Evolutionary conservation across 2,113 vertebrate species (phyloP).

Genomic region (Felis catus): DNA sequence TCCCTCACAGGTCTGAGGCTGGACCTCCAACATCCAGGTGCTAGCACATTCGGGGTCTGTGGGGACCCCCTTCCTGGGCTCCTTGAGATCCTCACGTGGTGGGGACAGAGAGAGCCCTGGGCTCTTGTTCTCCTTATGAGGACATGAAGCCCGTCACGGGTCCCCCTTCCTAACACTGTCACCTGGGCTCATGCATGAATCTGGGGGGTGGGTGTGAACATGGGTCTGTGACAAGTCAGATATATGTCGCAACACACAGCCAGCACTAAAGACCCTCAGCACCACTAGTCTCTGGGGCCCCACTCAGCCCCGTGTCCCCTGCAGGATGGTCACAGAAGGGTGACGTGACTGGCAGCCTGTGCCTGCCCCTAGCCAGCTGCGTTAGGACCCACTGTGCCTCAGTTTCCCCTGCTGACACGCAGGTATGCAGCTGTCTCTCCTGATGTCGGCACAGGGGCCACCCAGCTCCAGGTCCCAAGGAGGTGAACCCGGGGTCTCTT

Average conservation of each 20-base stretch:
- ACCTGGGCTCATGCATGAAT: background rate
- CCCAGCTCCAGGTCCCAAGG: background rate
- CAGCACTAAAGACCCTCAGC: background rate
- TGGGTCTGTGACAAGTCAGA: background rate
- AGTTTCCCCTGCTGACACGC: background rate
- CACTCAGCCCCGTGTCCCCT: background rate
- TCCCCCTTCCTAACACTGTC: background rate
- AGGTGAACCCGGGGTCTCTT: background rate
- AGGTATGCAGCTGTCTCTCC: background rate
- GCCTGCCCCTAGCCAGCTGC: background rate
- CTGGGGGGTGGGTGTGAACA: rapidly evolving
- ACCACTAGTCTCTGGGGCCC: rapidly evolving
- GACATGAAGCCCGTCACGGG: background rate
- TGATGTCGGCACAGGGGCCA: no score
- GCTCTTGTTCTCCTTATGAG: background rate
- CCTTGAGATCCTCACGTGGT: no score
- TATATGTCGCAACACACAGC: no score
- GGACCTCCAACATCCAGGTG: background rate
- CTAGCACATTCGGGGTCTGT: background rate
- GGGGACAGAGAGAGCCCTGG: background rate
- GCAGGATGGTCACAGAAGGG: rapidly evolving
- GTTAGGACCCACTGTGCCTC: background rate
- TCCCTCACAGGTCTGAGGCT: background rate
- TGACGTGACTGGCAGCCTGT: rapidly evolving
- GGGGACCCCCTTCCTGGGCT: background rate